Percentiles rank a stretch among this genome's conserved stretches.
phyloP scores from a whole-genome alignment of 2,888 invertebrate species.

The Leptothorax acervorum region DNA sequence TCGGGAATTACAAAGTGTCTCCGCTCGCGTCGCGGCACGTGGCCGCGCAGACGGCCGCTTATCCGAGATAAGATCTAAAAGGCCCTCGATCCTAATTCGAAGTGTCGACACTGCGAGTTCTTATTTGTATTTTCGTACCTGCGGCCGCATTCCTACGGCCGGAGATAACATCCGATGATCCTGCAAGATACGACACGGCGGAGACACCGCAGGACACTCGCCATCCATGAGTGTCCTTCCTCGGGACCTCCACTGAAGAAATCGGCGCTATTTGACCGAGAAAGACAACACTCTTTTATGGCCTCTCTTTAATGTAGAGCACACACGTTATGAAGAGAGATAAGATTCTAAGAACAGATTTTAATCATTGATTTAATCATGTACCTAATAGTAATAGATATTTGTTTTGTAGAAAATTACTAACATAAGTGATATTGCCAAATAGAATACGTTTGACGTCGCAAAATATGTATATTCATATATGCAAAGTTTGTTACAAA shows the following conservation, averaged over 20 bases:
- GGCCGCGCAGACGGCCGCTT: constrained; percentile 65
- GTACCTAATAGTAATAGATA: neutral
- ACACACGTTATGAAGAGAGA: neutral
- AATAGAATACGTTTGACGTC: neutral
- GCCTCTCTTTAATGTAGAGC: neutral
- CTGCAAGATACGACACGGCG: constrained; percentile 54
- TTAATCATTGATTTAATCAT: neutral
- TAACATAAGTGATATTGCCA: neutral
- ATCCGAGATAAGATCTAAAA: constrained; percentile 79
- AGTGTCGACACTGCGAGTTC: constrained; percentile 77
- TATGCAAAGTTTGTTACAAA: neutral
- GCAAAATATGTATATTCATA: neutral
- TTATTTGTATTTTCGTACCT: constrained; percentile 81
- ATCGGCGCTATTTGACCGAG: neutral
- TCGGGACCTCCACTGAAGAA: constrained; percentile 48
- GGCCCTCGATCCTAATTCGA: constrained; percentile 80
- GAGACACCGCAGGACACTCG: constrained; percentile 57
- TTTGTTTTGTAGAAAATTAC: neutral
- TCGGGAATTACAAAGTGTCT: constrained; percentile 47
- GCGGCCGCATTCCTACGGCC: constrained; percentile 77
- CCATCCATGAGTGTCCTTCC: constrained; percentile 27
- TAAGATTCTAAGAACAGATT: neutral
- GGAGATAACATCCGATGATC: constrained; percentile 72
- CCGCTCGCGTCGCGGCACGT: constrained; percentile 63
- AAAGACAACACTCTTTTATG: neutral